These are phyloP conservation scores for Suncus etruscus DNA, from an alignment of 2,113 vertebrate species.

Conservation along the genomic window DNA sequence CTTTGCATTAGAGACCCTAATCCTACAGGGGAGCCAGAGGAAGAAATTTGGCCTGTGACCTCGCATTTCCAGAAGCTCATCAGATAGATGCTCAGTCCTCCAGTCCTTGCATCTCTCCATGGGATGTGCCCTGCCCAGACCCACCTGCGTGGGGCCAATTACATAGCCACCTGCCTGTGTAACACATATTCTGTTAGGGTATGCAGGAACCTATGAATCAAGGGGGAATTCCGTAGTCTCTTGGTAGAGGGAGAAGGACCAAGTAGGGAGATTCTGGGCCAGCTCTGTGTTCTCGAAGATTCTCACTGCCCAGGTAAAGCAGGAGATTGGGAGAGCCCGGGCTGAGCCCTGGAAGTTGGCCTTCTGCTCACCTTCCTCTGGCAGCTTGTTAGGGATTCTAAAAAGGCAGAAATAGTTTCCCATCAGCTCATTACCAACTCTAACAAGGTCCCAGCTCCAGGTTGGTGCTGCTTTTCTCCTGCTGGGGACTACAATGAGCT, in stretches of 20 bases:
- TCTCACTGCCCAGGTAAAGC: not conserved
- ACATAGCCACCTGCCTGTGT: not conserved
- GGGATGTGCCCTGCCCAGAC: not conserved
- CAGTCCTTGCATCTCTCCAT: not conserved
- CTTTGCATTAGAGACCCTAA: not conserved
- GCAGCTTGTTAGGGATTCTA: conserved; percentile 81
- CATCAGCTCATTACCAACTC: conserved; percentile 80
- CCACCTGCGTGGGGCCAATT: not conserved
- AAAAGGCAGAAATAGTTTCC: conserved; percentile 84
- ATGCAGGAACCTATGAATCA: not conserved
- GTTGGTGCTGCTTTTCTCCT: conserved; percentile 75
- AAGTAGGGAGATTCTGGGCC: not conserved
- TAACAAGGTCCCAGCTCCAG: conserved; percentile 78
- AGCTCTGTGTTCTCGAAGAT: not conserved
- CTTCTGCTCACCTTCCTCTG: conserved; percentile 65
- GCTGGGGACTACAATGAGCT: not conserved
- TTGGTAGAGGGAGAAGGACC: not conserved
- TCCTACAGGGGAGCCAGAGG: not conserved
- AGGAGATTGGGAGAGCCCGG: not conserved
- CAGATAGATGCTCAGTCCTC: not conserved
- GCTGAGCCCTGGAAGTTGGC: conserved; percentile 47
- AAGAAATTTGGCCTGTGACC: conserved; percentile 23
- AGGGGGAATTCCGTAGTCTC: not conserved
- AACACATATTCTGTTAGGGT: no score
- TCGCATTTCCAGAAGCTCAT: not conserved